phyloP scores from a whole-genome alignment of 2,113 vertebrate species.

The Oostethus manadensis region DNA sequence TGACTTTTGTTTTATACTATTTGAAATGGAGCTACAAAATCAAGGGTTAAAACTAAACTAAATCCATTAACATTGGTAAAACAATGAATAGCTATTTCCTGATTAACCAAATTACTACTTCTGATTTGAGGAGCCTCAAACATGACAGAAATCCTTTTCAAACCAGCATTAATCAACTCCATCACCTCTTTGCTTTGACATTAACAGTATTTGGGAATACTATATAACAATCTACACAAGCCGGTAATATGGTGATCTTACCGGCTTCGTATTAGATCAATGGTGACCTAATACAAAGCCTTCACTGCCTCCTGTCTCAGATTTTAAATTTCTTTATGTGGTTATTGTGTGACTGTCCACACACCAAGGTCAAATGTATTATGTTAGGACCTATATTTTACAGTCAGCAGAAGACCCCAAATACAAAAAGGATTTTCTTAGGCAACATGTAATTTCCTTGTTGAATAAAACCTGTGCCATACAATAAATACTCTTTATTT shows the following conservation, averaged over 20 bases:
- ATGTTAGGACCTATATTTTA: too few species aligned
- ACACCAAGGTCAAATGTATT: too few species aligned
- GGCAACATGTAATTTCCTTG: too few species aligned
- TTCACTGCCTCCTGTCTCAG: slow-evolving; percentile 7
- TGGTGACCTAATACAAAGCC: slow-evolving; percentile 16
- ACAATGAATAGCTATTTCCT: slow-evolving; percentile 9
- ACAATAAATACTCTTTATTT: too few species aligned
- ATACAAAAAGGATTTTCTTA: too few species aligned
- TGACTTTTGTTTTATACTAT: not conserved
- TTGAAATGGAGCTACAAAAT: too few species aligned
- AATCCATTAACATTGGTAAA: not conserved
- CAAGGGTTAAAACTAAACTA: not conserved
- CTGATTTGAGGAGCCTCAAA: slow-evolving; percentile 19
- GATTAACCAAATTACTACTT: not conserved
- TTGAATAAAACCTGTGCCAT: too few species aligned
- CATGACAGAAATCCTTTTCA: slow-evolving; percentile 11
- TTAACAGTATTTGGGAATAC: slow-evolving; percentile 11
- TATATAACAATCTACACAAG: slow-evolving; percentile 3
- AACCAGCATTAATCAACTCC: slow-evolving; percentile 14
- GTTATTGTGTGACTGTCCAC: too few species aligned
- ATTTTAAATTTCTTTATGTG: too few species aligned
- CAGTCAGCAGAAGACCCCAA: too few species aligned
- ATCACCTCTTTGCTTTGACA: slow-evolving; percentile 11
- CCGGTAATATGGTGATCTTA: slow-evolving; percentile 5
- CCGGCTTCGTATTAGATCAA: too few species aligned